Evolutionary conservation across 2,113 vertebrate species (phyloP).

Genomic region (Mirounga angustirostris): DNA sequence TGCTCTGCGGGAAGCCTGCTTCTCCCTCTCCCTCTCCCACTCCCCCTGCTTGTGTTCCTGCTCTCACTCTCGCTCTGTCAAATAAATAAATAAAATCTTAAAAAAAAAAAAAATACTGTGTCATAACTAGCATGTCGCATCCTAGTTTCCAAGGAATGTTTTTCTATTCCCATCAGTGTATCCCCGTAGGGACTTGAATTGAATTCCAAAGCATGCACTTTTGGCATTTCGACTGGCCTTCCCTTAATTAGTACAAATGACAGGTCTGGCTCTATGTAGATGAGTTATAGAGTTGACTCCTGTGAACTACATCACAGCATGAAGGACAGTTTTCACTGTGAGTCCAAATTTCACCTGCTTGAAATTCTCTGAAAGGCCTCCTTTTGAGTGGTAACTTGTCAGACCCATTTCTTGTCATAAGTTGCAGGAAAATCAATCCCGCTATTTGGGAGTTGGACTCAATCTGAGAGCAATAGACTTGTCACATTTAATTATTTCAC

Average conservation of each 20-base stretch:
- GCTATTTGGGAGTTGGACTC: constrained; percentile 65
- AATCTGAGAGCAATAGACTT: constrained; percentile 73
- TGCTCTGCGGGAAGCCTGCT: no score
- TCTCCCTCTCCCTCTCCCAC: no score
- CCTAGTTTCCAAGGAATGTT: not conserved
- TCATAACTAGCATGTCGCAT: not conserved
- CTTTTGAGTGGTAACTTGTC: constrained; percentile 57
- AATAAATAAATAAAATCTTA: no score
- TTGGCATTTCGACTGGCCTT: not conserved
- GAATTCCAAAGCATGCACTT: constrained; percentile 40
- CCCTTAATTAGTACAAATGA: constrained; percentile 52
- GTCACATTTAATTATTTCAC: constrained; percentile 82
- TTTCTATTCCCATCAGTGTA: not conserved
- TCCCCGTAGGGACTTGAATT: not conserved
- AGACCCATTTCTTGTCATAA: constrained; percentile 70
- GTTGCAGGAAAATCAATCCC: constrained; percentile 79
- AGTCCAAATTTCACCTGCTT: not conserved
- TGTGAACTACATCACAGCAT: accelerated
- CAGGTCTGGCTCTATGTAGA: not conserved
- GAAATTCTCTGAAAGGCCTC: constrained; percentile 45
- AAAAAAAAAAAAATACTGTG: not conserved
- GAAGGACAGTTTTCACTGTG: not conserved
- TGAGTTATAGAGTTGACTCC: not conserved
- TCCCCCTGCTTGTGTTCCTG: no score
- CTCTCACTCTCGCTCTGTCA: no score